Evolutionary conservation across 1,140 invertebrate species (phyloP), one percentile per base, ranked within the genome.

Genomic region (Bombus picipes): DNA sequence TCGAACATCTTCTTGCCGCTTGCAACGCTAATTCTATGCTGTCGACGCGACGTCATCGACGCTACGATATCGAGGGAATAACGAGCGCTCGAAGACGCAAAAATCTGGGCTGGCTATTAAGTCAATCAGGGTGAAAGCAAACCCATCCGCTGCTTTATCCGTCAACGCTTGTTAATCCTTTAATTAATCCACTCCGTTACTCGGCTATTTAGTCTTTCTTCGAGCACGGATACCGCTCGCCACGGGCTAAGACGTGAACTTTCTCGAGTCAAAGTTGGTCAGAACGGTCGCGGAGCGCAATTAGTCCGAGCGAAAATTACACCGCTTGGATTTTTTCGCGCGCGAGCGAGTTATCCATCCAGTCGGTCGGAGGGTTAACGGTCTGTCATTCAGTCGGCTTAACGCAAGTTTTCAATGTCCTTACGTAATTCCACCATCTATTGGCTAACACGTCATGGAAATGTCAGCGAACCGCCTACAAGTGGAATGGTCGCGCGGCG

Each of bases 391-490:
- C 74, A 59, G 53, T 34, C 75, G 39, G 57, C 59, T 73, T 62
- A 34, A 59, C 85, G 87, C 89, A 84, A 77, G 81, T 89, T 90
- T 90, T 87, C 85, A 91, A 84, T 76, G 62, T 89, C 68, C 84
- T 92, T 92, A 84, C 88, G 91, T 89, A 90, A 93, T 90, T 86
- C 85, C 88, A 81, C 57, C 81, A 65, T 90, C 86, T 88, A 86
- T 92, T 92, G 89, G 86, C 79, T 25, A 89, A 91, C 86, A 75
- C 85, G 85, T 92, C 88, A 88, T 87, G 91, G 90, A 93, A 94
- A 92, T 91, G 92, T 92, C 87, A 93, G 88, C 77, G 68, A 62
- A 88, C 85, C 92, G 91, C 92, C 92, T 85, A 94, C 92, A 82
- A 84, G 57, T 77, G 88, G 87, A 87, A 82, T 87, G 84, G 86